Evolutionary conservation across 2,113 vertebrate species (phyloP).

Genomic region (Lophotis ruficrista): DNA sequence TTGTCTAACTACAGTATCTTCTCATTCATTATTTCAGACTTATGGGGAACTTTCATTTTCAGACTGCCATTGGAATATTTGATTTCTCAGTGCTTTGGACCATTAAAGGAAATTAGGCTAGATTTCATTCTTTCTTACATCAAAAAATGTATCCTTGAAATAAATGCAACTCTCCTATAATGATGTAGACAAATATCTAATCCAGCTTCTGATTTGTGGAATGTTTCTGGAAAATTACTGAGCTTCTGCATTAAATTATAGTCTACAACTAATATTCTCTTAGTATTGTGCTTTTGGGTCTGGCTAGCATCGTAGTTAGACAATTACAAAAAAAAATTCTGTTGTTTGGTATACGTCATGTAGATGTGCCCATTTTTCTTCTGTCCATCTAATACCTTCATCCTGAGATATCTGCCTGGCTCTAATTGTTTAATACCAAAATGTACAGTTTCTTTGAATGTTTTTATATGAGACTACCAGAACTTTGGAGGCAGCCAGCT

Average conservation of each 20-base stretch:
- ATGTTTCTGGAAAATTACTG: neutral
- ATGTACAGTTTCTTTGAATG: neutral
- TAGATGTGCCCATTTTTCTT: neutral
- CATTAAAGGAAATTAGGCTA: neutral
- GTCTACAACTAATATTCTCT: neutral
- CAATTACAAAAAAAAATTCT: neutral
- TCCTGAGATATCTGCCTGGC: neutral
- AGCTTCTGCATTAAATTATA: neutral
- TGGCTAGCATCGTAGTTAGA: neutral
- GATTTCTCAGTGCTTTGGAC: neutral
- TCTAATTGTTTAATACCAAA: neutral
- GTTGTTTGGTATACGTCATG: neutral
- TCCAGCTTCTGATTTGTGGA: neutral
- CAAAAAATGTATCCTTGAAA: neutral
- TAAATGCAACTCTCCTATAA: neutral
- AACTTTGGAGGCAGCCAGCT: neutral
- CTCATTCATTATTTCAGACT: neutral
- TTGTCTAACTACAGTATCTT: neutral
- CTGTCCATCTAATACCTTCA: neutral
- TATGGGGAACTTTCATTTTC: neutral
- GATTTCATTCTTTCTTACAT: neutral
- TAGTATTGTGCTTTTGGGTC: neutral
- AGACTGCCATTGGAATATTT: neutral
- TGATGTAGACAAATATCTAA: neutral
- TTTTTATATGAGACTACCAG: neutral